These are phyloP conservation scores for Chinchilla lanigera DNA, from an alignment of 2,113 vertebrate genomes.

Conservation along the genomic window DNA sequence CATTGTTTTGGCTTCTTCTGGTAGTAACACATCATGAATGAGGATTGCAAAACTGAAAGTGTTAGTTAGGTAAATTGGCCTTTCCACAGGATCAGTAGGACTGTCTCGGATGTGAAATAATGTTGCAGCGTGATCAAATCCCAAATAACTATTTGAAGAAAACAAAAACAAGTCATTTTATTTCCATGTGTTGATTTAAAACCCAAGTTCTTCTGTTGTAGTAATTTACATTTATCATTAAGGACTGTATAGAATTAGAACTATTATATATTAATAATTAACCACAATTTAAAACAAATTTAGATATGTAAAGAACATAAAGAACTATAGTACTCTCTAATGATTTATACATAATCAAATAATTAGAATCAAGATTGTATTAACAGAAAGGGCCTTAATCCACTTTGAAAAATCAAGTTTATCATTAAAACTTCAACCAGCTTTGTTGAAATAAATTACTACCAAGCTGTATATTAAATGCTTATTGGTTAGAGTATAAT, in stretches of 20 bases:
- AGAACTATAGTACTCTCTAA: background rate
- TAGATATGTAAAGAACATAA: conserved; percentile 41
- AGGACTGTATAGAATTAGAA: background rate
- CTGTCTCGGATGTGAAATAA: conserved; percentile 97
- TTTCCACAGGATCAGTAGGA: conserved; percentile 94
- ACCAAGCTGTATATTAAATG: background rate
- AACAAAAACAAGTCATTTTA: conserved; percentile 60
- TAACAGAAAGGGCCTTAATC: conserved; percentile 8
- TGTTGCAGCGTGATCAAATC: conserved; percentile 97
- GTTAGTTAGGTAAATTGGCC: conserved; percentile 95
- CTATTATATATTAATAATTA: conserved; percentile 8
- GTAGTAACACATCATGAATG: conserved; percentile 95
- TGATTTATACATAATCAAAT: conserved; percentile 3
- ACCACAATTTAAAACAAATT: conserved; percentile 53
- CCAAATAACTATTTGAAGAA: conserved; percentile 90
- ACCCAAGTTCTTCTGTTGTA: background rate
- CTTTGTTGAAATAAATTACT: background rate
- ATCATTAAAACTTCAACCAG: background rate
- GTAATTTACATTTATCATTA: conserved; percentile 21
- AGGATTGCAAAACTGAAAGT: conserved; percentile 95
- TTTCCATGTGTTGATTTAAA: conserved; percentile 59
- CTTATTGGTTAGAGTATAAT: conserved; percentile 42
- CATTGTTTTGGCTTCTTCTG: conserved; percentile 95
- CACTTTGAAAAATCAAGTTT: conserved; percentile 11
- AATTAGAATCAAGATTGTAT: background rate